Conservation (phyloP, 1,140 invertebrate species). For the Zaprionus capensis region DNA sequence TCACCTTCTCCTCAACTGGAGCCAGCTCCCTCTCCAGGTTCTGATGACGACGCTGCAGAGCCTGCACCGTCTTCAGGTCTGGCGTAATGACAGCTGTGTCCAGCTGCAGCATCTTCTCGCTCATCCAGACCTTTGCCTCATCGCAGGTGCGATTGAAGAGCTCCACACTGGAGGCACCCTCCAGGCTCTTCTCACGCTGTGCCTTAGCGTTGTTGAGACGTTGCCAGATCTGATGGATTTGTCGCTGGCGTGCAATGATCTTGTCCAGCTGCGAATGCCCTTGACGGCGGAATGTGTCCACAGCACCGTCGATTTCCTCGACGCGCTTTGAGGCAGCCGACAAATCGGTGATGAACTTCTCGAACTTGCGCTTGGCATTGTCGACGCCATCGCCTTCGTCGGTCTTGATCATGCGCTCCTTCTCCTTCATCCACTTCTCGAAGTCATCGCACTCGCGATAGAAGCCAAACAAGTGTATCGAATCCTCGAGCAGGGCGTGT, state of each 20-base stretch:
- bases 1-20: slow-evolving; percentile 95
- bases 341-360: slow-evolving; percentile 98
- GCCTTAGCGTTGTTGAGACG: slow-evolving; percentile 94
- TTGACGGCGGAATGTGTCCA: slow-evolving; percentile 92
- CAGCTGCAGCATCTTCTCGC: slow-evolving; percentile 94
- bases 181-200: slow-evolving; percentile 95
- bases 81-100: slow-evolving; percentile 91
- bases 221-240: slow-evolving; percentile 95
- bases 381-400: slow-evolving; percentile 95
- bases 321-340: slow-evolving; percentile 96
- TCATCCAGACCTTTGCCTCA: slow-evolving; percentile 97
- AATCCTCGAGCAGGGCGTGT: slow-evolving; percentile 94
- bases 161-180: slow-evolving; percentile 97
- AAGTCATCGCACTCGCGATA: slow-evolving; percentile 99
- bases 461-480: slow-evolving; percentile 96
- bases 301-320: slow-evolving; percentile 94
- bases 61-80: slow-evolving; percentile 95
- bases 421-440: slow-evolving; percentile 98
- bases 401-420: slow-evolving; percentile 93
- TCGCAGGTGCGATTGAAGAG: slow-evolving; percentile 97
- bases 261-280: slow-evolving; percentile 95
- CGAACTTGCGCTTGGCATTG: slow-evolving; percentile 96
- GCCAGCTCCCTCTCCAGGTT: slow-evolving; percentile 95
- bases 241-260: slow-evolving; percentile 91
- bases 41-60: slow-evolving; percentile 94